A percentile compares a stretch with the other conserved stretches of the same genome.
Conservation (phyloP, 2,113 vertebrate genomes). For the Butorides virescens region DNA sequence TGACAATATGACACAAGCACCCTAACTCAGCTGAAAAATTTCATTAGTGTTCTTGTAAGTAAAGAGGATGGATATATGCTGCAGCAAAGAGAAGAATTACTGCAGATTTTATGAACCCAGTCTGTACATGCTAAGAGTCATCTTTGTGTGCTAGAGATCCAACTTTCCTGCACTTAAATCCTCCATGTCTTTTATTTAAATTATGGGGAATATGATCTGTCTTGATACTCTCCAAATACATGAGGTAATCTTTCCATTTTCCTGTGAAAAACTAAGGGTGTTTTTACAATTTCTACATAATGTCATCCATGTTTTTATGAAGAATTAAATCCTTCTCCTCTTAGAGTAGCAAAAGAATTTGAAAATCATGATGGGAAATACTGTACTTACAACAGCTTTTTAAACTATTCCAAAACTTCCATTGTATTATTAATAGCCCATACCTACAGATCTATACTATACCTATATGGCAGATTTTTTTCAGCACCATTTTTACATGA, state of each 20-base stretch:
- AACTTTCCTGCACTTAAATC: neutral
- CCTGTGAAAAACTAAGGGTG: neutral
- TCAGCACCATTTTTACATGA: neutral
- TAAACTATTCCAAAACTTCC: neutral
- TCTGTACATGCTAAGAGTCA: neutral
- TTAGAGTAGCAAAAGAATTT: neutral
- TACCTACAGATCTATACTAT: neutral
- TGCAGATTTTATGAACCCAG: neutral
- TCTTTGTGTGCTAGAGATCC: neutral
- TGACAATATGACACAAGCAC: neutral
- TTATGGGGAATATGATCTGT: neutral
- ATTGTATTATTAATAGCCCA: neutral
- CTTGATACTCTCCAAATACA: neutral
- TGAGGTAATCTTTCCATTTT: constrained; percentile 7
- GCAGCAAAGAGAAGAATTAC: neutral
- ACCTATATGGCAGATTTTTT: neutral
- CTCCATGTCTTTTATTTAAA: neutral
- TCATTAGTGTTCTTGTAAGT: neutral
- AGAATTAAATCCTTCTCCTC: neutral
- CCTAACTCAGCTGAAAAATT: neutral
- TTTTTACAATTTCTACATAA: neutral
- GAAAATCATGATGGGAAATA: neutral
- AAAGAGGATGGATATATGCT: neutral
- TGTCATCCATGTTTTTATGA: neutral
- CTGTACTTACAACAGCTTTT: neutral